phyloP scores from a whole-genome alignment of 2,888 invertebrate genomes.

The Cephus spinipes region DNA sequence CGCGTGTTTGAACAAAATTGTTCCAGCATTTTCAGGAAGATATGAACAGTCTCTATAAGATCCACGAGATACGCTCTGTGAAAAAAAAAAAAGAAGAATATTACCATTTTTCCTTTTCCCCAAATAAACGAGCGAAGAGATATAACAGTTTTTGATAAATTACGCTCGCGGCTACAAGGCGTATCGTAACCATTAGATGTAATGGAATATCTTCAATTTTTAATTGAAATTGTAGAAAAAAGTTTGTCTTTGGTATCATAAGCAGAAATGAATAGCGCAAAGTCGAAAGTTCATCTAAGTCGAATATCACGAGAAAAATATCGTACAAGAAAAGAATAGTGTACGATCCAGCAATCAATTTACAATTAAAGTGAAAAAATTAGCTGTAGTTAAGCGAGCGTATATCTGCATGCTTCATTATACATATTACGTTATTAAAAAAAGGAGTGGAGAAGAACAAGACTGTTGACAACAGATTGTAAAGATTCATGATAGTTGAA shows the following conservation, averaged over 20 bases:
- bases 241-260: not conserved
- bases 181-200: not conserved
- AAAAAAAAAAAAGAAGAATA: conserved; percentile 36
- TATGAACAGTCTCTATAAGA: conserved; percentile 88
- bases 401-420: not conserved
- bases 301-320: not conserved
- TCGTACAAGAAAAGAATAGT: not conserved
- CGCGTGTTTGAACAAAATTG: conserved; percentile 60
- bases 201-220: not conserved
- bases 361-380: not conserved
- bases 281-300: not conserved
- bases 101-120: not conserved
- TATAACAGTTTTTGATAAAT: conserved; percentile 37
- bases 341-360: not conserved
- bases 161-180: not conserved
- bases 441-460: not conserved
- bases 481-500: not conserved
- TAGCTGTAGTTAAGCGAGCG: not conserved
- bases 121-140: not conserved
- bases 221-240: not conserved
- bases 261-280: not conserved
- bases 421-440: too few relatives aligned
- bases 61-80: conserved; percentile 84
- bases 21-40: conserved; percentile 92
- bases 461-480: not conserved